Percentiles rank a stretch among this genome's conserved stretches.
Conservation (phyloP, 2,797 vertebrate species). For the Arnoldichthys spilopterus region DNA sequence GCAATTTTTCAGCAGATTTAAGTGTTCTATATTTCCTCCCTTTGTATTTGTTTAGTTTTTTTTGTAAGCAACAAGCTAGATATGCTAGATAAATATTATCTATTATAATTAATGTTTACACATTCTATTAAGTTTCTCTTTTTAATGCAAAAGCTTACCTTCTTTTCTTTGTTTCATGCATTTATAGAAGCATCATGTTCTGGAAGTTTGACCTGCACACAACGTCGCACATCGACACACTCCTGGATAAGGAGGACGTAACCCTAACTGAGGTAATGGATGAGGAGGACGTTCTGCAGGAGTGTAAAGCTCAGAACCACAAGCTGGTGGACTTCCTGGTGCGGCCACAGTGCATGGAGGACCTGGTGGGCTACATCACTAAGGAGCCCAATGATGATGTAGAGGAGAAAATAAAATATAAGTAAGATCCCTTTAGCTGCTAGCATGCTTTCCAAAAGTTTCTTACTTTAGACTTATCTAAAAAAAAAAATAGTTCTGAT, state of each 20-base stretch:
- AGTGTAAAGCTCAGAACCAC: constrained; percentile 98
- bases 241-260: constrained; percentile 97
- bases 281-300: constrained; percentile 97
- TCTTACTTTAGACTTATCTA: no score
- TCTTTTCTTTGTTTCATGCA: neutral
- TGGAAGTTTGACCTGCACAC: constrained; percentile 99
- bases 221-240: constrained; percentile 97
- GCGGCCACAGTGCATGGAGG: constrained; percentile 94
- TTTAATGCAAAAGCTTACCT: no score
- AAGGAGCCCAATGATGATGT: constrained; percentile 93
- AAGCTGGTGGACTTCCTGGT: constrained; percentile 96
- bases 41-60: no score
- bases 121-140: no score
- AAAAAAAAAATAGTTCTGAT: no score
- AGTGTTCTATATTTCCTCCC: no score
- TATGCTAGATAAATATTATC: no score
- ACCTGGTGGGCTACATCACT: constrained; percentile 94
- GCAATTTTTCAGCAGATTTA: no score
- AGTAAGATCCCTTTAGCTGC: constrained; percentile 81
- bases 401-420: constrained; percentile 98
- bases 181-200: constrained; percentile 90
- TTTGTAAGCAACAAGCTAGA: no score
- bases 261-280: constrained; percentile 96
- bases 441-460: no score
- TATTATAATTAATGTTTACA: no score